phyloP scores from a whole-genome alignment of 2,113 vertebrate species.

The Aptenodytes patagonicus region DNA sequence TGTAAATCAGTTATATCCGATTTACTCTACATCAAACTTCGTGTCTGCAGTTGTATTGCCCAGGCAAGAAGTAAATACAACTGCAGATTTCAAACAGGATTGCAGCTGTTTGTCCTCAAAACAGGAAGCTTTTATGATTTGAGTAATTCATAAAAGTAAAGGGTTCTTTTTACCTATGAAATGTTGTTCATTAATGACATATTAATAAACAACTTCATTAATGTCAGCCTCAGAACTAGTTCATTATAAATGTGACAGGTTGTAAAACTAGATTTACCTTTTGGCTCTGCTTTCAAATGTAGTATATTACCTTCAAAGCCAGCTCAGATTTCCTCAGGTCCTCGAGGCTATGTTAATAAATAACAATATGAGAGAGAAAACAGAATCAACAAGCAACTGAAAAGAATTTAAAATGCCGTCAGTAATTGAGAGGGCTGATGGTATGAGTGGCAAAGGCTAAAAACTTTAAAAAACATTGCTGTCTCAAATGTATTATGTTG shows the following conservation, averaged over 20 bases:
- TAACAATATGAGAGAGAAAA: background rate
- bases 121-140: background rate
- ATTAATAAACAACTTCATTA: background rate
- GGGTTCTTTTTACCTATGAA: background rate
- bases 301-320: background rate
- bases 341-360: background rate
- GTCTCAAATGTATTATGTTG: background rate
- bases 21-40: background rate
- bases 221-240: background rate
- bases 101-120: background rate
- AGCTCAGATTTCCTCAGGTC: background rate
- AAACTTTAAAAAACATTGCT: background rate
- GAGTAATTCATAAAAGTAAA: background rate
- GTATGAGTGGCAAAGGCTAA: background rate
- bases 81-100: background rate
- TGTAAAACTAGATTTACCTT: background rate
- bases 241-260: background rate
- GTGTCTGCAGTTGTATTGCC: background rate
- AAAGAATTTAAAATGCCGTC: background rate
- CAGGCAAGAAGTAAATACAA: background rate
- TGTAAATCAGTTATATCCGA: background rate
- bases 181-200: background rate
- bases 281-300: background rate
- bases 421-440: background rate
- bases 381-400: background rate